A percentile compares a stretch with the other conserved stretches of the same genome.
Evolutionary conservation across 2,888 invertebrate genomes (phyloP).

Genomic region (Ernsta delagoae): DNA sequence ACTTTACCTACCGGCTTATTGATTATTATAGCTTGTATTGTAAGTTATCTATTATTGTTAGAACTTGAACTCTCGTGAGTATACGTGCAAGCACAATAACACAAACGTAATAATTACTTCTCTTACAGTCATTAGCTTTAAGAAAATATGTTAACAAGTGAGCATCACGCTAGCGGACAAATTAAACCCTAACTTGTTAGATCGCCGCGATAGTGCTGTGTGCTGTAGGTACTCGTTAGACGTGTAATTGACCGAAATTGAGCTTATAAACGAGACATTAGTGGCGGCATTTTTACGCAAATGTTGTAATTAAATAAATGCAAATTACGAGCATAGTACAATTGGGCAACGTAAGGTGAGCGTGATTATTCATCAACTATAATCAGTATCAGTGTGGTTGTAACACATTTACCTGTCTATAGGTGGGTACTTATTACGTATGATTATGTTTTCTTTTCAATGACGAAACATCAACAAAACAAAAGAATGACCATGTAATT

Average conservation of each 20-base stretch:
- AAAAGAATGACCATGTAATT: too few species aligned
- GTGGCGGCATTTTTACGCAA: not conserved
- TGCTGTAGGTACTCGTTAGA: not conserved
- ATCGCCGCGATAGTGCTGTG: not conserved
- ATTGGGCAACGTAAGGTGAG: not conserved
- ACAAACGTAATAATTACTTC: not conserved
- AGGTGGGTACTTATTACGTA: too few species aligned
- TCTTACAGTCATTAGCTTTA: not conserved
- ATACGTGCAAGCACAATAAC: not conserved
- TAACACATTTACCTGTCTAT: too few species aligned
- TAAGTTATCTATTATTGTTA: too few species aligned
- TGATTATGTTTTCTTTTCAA: too few species aligned
- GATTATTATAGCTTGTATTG: too few species aligned
- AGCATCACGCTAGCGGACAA: not conserved
- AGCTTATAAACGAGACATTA: constrained; percentile 20
- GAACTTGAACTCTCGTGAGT: too few species aligned
- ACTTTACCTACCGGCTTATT: too few species aligned
- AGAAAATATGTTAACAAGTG: not conserved
- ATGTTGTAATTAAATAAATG: constrained; percentile 10
- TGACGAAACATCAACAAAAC: too few species aligned
- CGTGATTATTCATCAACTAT: not conserved
- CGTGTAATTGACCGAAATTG: constrained; percentile 12
- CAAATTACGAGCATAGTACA: not conserved
- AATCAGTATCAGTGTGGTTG: not conserved
- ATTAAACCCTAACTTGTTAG: constrained; percentile 10